A percentile compares a stretch with the other conserved stretches of the same genome.
These are phyloP conservation scores for Manis crassicaudata DNA, from an alignment of 2,797 vertebrate genomes.

Conservation along the genomic window DNA sequence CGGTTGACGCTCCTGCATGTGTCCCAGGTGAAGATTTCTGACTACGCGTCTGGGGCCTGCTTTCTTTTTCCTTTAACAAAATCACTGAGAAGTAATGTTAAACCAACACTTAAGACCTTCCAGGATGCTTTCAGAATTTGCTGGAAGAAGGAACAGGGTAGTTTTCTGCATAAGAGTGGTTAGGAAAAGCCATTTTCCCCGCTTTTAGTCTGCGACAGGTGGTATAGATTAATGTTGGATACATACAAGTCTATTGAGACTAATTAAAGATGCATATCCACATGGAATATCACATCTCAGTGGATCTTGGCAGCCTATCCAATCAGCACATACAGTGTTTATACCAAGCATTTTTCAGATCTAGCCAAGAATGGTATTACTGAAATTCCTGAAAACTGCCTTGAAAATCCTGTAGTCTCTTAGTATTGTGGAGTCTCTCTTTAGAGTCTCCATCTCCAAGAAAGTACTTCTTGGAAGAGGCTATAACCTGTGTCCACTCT, in stretches of 20 bases:
- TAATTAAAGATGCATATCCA: conserved; percentile 75
- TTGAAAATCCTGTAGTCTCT: conserved; percentile 52
- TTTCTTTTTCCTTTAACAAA: conserved; percentile 65
- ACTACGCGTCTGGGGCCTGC: conserved; percentile 59
- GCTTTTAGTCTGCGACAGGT: conserved; percentile 64
- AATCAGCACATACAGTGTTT: conserved; percentile 65
- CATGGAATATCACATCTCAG: conserved; percentile 63
- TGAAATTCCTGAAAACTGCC: conserved; percentile 59
- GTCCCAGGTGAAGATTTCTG: conserved; percentile 68
- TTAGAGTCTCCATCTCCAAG: background rate
- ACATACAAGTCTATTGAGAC: conserved; percentile 73
- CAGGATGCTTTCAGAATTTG: conserved; percentile 57
- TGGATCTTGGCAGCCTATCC: conserved; percentile 65
- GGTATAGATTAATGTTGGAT: conserved; percentile 75
- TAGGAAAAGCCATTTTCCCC: conserved; percentile 55
- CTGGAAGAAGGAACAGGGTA: conserved; percentile 38
- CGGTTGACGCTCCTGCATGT: conserved; percentile 12
- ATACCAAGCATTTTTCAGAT: conserved; percentile 71
- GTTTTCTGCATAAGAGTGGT: conserved; percentile 45
- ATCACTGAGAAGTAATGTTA: conserved; percentile 44
- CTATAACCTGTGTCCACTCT: background rate
- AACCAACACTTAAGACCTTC: conserved; percentile 65
- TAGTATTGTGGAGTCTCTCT: conserved; percentile 18
- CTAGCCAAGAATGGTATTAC: conserved; percentile 60
- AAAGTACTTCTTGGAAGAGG: conserved; percentile 18